Base-by-base conservation (phyloP, 2,888 invertebrate genomes). In the Atherix ibis region DNA sequence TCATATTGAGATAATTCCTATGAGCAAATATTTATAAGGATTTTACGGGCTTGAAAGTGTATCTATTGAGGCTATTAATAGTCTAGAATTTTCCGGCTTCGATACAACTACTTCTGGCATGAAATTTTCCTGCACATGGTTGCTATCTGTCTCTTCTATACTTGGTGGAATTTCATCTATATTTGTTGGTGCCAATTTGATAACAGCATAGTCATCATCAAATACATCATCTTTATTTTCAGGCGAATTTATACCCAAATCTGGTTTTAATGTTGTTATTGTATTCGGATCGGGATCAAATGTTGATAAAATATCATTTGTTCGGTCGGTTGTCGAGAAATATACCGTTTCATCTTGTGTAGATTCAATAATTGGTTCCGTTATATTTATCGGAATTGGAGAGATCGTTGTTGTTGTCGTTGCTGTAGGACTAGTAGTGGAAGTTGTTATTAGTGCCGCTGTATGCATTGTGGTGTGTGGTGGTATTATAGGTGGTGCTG, bases 51-150 rank as follows among this genome's bases (percentile, higher is more conserved):
- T n/a, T n/a, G n/a, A n/a, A n/a, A n/a, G n/a, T n/a, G n/a, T n/a
- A n/a, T n/a, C n/a, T n/a, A n/a, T n/a, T n/a, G n/a, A n/a, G n/a
- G n/a, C n/a, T n/a, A n/a, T n/a, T n/a, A n/a, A n/a, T 45, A 51
- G 48, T 46, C 58, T 54, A 48, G 54, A 52, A 40, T 51, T 54
- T 34, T 52, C 50, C 32, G 47, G 41, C 22, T 43, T 45, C 18
- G 51, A 37, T 34, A 49, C 42, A 8, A 48, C 43, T 18, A 51
- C 44, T n/a, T n/a, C n/a, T 30, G 53, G 49, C 16, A 54, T 52
- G 40, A 51, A 56, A 37, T 56, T 52, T 40, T 53, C 56, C 38
- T 59, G 56, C 39, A 59, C 56, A 14, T 56, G 58, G 40, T 60
- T 60, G 37, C 61, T 59, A 37, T 54, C 54, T 12, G 33, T 22